phyloP scores from a whole-genome alignment of 2,888 invertebrate genomes.

The Sphaeridia pumilis region DNA sequence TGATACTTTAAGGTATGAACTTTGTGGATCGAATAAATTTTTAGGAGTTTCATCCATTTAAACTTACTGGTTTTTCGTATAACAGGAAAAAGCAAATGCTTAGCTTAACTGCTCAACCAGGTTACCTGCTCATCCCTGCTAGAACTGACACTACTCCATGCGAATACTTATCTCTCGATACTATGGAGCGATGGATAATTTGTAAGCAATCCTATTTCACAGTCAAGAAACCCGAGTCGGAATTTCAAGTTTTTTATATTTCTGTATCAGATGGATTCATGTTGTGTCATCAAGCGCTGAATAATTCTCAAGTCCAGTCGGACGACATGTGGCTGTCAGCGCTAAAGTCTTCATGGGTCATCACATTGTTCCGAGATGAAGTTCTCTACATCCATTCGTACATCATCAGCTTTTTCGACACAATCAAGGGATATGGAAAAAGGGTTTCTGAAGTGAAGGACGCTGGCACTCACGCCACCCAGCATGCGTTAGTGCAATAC shows the following conservation, averaged over 20 bases:
- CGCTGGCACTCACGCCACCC: conserved; percentile 75
- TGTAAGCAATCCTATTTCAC: conserved; percentile 48
- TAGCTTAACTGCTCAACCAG: conserved; percentile 86
- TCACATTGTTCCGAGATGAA: conserved; percentile 92
- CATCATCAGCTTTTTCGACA: conserved; percentile 83
- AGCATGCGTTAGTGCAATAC: conserved; percentile 56
- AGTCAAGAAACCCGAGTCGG: not conserved
- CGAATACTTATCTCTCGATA: conserved; percentile 89
- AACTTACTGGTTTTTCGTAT: conserved; percentile 17
- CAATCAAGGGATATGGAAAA: conserved; percentile 86
- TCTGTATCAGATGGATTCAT: conserved; percentile 61
- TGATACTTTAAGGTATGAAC: conserved; percentile 31
- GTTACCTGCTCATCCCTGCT: conserved; percentile 85
- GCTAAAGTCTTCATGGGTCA: conserved; percentile 85
- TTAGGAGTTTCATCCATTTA: not conserved
- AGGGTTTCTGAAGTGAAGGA: conserved; percentile 92
- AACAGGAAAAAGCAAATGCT: conserved; percentile 69
- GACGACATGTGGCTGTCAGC: conserved; percentile 73
- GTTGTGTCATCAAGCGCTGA: conserved; percentile 76
- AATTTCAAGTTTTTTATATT: conserved; percentile 11
- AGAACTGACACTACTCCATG: conserved; percentile 94
- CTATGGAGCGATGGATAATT: conserved; percentile 94
- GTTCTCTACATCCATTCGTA: conserved; percentile 91
- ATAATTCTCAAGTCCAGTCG: conserved; percentile 44
- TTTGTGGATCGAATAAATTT: not conserved